phyloP scores from a whole-genome alignment of 1,140 invertebrate species.

The Leptinotarsa lineolata region DNA sequence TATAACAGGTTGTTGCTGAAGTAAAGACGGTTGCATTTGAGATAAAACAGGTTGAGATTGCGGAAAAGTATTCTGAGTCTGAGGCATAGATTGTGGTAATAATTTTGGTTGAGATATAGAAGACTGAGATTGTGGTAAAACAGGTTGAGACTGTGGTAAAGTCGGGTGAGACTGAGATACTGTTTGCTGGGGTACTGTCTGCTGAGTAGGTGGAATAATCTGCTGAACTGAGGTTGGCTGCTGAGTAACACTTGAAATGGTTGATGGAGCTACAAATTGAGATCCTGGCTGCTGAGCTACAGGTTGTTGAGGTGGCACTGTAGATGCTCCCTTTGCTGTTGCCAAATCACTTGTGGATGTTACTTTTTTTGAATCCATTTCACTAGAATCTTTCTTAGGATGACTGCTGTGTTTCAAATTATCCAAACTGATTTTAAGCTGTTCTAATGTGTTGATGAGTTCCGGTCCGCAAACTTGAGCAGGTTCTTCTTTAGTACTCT shows the following conservation, averaged over 20 bases:
- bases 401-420: conserved; percentile 59
- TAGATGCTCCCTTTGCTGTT: conserved; percentile 12
- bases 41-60: conserved; percentile 15
- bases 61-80: neutral
- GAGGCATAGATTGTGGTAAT: conserved; percentile 10
- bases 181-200: neutral
- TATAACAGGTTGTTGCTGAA: conserved; percentile 13
- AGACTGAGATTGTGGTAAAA: conserved; percentile 25
- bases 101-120: conserved; percentile 17
- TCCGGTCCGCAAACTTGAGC: conserved; percentile 53
- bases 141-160: conserved; percentile 16
- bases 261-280: conserved; percentile 20
- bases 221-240: neutral
- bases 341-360: conserved; percentile 34
- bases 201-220: conserved; percentile 3
- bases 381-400: conserved; percentile 48
- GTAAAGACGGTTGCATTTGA: neutral
- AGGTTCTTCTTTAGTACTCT: conserved; percentile 38
- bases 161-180: conserved; percentile 4
- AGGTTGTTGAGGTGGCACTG: conserved; percentile 17
- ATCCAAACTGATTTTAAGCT: conserved; percentile 62
- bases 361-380: conserved; percentile 44
- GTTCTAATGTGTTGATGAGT: conserved; percentile 60
- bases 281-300: conserved; percentile 9
- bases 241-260: neutral